phyloP scores from a whole-genome alignment of 2,113 vertebrate genomes.

The Hystrix cristata region DNA sequence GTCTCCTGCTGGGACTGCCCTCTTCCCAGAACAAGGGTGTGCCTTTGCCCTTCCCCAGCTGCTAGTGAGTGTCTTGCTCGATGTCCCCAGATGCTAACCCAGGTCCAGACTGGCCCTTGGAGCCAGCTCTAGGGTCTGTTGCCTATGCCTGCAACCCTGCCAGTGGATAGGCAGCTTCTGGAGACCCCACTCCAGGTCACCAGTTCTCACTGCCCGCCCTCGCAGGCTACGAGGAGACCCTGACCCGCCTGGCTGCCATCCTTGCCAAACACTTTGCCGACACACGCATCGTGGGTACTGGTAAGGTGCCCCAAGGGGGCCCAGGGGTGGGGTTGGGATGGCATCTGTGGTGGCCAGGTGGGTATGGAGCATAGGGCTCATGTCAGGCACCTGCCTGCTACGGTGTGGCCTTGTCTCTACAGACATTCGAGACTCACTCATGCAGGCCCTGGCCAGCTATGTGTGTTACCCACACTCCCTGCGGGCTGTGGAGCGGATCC shows the following conservation, averaged over 20 bases:
- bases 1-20: neutral
- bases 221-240: conserved; percentile 96
- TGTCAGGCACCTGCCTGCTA: neutral
- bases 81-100: neutral
- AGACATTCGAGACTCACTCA: conserved; percentile 99
- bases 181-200: neutral
- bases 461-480: conserved; percentile 99
- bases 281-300: conserved; percentile 96
- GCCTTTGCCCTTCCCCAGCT: neutral
- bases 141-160: neutral
- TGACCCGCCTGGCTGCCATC: conserved; percentile 96
- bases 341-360: neutral
- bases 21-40: neutral
- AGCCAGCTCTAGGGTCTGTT: neutral
- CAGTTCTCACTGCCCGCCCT: neutral
- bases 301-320: conserved; percentile 85
- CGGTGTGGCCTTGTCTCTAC: neutral
- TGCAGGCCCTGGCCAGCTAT: conserved; percentile 99
- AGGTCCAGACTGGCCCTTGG: neutral
- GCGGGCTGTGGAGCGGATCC: conserved; percentile 96
- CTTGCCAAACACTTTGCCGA: conserved; percentile 99
- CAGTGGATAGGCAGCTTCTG: neutral
- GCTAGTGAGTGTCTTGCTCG: neutral
- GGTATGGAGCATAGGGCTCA: neutral
- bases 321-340: neutral